Evolutionary conservation across 1,140 invertebrate genomes (phyloP).

Genomic region (Sipha flava): DNA sequence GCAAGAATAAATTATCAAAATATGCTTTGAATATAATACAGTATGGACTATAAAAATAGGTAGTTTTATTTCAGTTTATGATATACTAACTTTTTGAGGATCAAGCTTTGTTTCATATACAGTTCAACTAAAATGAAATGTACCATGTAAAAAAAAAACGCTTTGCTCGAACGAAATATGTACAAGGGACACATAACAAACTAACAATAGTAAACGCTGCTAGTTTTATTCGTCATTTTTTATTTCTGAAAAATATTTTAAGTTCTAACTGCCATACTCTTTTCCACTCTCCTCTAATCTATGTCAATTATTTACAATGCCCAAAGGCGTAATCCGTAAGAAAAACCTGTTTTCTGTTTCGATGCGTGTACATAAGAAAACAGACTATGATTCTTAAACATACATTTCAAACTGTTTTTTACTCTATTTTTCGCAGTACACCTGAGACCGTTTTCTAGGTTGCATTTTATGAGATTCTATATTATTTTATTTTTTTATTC

Average conservation of each 20-base stretch:
- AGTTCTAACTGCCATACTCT: background rate
- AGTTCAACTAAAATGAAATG: background rate
- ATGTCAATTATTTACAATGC: background rate
- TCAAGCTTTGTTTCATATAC: background rate
- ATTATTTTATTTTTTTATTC: background rate
- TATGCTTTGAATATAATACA: too few species aligned
- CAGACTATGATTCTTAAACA: background rate
- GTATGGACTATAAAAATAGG: too few species aligned
- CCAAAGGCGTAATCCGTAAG: background rate
- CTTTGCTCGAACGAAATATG: background rate
- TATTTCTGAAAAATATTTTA: conserved; percentile 1
- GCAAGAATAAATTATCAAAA: too few species aligned
- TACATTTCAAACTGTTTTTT: conserved; percentile 7
- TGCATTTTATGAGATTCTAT: background rate
- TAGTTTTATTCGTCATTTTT: background rate
- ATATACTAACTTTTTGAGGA: background rate
- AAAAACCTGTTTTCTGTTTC: background rate
- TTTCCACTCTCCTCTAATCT: background rate
- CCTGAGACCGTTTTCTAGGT: conserved; percentile 1
- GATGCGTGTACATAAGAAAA: background rate
- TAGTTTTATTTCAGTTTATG: too few species aligned
- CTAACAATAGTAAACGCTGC: background rate
- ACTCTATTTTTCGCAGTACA: background rate
- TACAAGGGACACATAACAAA: background rate
- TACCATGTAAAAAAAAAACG: background rate